Base-by-base conservation (phyloP, 2,797 vertebrate genomes). In the Schizopygopsis pylzovi region DNA sequence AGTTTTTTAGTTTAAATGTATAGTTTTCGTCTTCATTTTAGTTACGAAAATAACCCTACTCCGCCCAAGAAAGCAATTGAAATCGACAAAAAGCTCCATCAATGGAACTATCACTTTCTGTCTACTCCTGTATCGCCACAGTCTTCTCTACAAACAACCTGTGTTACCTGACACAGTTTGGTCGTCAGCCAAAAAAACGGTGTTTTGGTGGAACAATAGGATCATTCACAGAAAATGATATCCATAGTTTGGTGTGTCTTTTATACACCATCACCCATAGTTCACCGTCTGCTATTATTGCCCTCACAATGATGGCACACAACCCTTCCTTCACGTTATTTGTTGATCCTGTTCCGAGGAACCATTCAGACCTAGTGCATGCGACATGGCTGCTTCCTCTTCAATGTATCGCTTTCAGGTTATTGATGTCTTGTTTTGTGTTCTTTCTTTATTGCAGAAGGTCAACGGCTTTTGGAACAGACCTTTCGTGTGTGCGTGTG, bases 371-470 rank as follows among this genome's bases (percentile, higher is more conserved):
- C 86, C 78, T 65, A 75, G 90, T 92, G 89, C 91, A 88, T 91
- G 91, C 82, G 86, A 91, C 89, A 52, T 88, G 90, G 90, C 81
- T 88, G 92, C 92, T 95, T 96, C 94, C 93, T 92, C 87, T 92
- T 87, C 88, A 47, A 37, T 83, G 89, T 93, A 92, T 95, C 91
- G 8, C 80, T 93, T 94, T 92, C 94, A 94, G 89, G 90, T 95
- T 90, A 93, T 92, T 94, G 90, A 94, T 92, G 93, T 92, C 92
- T 92, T 28, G 90, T 92, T 94, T 94, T 95, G 92, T 95, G 88
- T 85, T 82, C 54, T 81, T 85, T 91, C 91, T 93, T 94, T 93
- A 89, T 92, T 79, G 80, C 89, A 89, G 89, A 86, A 91, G 91
- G 94, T 95, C 92, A 93, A 89, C 87, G 88, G 79, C 56, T 92